These are phyloP conservation scores for Cranoglanis bouderius DNA, from an alignment of 2,113 vertebrate species.

Conservation along the genomic window DNA sequence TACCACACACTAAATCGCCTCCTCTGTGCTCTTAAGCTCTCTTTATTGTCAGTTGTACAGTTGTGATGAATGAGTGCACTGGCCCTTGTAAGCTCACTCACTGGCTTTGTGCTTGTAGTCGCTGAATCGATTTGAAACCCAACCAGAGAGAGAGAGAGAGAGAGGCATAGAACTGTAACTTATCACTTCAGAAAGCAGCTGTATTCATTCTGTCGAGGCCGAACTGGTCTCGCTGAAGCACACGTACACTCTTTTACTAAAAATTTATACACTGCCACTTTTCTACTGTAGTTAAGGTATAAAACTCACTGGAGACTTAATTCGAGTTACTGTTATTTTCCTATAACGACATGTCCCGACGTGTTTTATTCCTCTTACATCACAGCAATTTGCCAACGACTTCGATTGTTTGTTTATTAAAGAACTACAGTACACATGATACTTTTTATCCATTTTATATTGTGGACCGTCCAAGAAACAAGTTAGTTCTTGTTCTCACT, in stretches of 20 bases:
- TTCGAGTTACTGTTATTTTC: neutral
- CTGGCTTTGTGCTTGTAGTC: slow-evolving; percentile 46
- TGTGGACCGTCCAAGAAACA: too few relatives aligned
- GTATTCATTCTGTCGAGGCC: slow-evolving; percentile 59
- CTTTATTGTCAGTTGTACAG: slow-evolving; percentile 61
- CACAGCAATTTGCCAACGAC: neutral
- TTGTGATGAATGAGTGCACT: slow-evolving; percentile 68
- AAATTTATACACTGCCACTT: slow-evolving; percentile 61
- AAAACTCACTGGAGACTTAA: slow-evolving; percentile 16
- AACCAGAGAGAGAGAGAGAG: slow-evolving; percentile 53
- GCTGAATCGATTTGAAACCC: slow-evolving; percentile 69
- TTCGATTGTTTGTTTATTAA: too few relatives aligned
- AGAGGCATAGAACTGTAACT: slow-evolving; percentile 56
- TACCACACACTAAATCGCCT: slow-evolving; percentile 65
- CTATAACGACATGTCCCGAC: too few relatives aligned
- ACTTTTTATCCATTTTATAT: too few relatives aligned
- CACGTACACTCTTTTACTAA: slow-evolving; percentile 47
- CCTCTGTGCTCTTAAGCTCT: slow-evolving; percentile 60
- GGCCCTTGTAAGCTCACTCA: slow-evolving; percentile 42
- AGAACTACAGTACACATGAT: too few relatives aligned
- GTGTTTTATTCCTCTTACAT: neutral
- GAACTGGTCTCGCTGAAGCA: slow-evolving; percentile 37
- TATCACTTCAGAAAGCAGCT: slow-evolving; percentile 59
- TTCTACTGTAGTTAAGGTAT: slow-evolving; percentile 58
- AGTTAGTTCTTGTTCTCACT: too few relatives aligned